Percentiles rank a stretch among this genome's conserved stretches.
Conservation (phyloP, 2,797 vertebrate species). For the Channallabes apus region DNA sequence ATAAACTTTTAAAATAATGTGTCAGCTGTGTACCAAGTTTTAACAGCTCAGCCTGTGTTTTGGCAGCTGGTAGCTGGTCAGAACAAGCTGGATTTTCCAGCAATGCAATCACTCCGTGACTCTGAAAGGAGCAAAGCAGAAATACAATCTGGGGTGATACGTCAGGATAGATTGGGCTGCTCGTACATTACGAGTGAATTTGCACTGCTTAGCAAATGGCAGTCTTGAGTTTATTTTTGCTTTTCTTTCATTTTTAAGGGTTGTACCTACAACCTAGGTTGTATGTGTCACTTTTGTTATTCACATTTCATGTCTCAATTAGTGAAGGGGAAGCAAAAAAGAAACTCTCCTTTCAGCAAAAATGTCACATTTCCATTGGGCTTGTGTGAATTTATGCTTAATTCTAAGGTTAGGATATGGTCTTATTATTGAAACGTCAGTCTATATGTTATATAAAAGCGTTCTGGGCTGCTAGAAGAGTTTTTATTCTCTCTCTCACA, state of each 20-base stretch:
- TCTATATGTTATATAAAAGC: constrained; percentile 30
- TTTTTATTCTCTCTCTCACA: constrained; percentile 26
- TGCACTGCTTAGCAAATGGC: constrained; percentile 1
- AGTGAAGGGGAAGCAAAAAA: background rate
- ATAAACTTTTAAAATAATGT: background rate
- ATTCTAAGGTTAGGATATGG: constrained; percentile 32
- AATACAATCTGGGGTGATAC: background rate
- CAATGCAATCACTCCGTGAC: constrained; percentile 21
- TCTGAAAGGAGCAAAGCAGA: constrained; percentile 1
- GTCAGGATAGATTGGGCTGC: background rate
- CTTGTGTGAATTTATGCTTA: constrained; percentile 7
- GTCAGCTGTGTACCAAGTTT: background rate
- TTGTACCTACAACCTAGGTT: background rate
- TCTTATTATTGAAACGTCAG: constrained; percentile 39
- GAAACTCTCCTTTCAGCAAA: background rate
- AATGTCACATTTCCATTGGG: constrained; percentile 13
- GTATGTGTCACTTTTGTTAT: constrained; percentile 10
- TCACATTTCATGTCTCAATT: constrained; percentile 1
- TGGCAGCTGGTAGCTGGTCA: background rate
- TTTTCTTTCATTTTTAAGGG: background rate
- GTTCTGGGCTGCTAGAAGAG: constrained; percentile 25
- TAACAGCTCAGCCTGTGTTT: background rate
- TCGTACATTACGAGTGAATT: constrained; percentile 1
- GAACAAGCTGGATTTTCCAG: background rate
- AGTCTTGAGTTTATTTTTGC: background rate